phyloP scores from a whole-genome alignment of 2,797 vertebrate species.

The Crenuchus spilurus region DNA sequence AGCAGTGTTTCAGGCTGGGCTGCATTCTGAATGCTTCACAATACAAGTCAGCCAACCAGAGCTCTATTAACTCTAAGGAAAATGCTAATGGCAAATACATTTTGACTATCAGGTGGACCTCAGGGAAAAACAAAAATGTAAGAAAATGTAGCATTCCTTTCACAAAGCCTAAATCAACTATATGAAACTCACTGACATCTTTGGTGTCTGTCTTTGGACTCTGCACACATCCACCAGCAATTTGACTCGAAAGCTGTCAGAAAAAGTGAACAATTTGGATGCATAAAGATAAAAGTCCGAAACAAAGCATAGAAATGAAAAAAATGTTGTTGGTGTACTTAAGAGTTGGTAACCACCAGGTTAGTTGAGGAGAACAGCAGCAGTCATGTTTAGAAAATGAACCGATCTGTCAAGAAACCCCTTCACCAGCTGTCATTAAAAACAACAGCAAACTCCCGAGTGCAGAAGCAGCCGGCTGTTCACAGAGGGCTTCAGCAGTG shows the following conservation, averaged over 20 bases:
- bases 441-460: neutral
- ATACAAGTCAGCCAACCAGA: too few species aligned
- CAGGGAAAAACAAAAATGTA: neutral
- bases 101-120: too few species aligned
- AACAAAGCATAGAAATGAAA: neutral
- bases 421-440: conserved; percentile 1
- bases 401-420: neutral
- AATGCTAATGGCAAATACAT: too few species aligned
- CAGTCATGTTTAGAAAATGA: neutral
- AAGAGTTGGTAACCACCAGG: neutral
- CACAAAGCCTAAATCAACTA: neutral
- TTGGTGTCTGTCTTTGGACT: neutral
- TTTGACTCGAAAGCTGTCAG: neutral
- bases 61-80: too few species aligned
- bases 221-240: neutral
- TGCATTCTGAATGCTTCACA: too few species aligned
- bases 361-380: neutral
- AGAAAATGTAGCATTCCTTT: neutral
- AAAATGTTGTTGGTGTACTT: neutral
- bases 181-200: neutral
- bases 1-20: too few species aligned
- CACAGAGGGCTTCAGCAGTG: neutral
- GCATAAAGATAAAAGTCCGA: neutral
- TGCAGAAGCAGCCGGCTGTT: neutral
- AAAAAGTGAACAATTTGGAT: neutral